Conservation (phyloP, 2,888 invertebrate genomes). For the Mythimna impura region DNA sequence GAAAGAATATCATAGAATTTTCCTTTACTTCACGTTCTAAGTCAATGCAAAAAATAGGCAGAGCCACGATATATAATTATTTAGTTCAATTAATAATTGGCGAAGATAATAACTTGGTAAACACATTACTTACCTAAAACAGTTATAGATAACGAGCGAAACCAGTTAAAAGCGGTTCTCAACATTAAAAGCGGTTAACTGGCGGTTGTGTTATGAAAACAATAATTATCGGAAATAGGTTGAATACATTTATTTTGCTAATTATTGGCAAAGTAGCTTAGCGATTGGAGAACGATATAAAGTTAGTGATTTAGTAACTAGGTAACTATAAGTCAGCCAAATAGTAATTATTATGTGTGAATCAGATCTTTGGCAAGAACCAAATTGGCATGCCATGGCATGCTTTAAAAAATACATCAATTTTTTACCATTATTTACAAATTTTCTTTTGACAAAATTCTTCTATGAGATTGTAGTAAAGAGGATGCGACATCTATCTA, state of each 20-base stretch:
- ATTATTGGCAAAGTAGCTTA: slow-evolving; percentile 36
- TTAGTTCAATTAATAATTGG: slow-evolving; percentile 33
- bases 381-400: neutral
- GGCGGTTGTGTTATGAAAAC: slow-evolving; percentile 59
- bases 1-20: neutral
- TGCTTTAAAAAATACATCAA: too few relatives aligned
- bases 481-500: too few relatives aligned
- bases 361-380: too few relatives aligned
- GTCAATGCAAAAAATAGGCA: neutral
- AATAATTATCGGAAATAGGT: slow-evolving; percentile 52
- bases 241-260: slow-evolving; percentile 47
- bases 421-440: too few relatives aligned
- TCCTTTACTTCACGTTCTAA: slow-evolving; percentile 15
- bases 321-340: neutral
- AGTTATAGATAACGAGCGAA: slow-evolving; percentile 46
- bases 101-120: slow-evolving; percentile 34
- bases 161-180: slow-evolving; percentile 62
- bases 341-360: too few relatives aligned
- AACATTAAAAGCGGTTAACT: slow-evolving; percentile 44
- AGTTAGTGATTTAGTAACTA: neutral
- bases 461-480: too few relatives aligned
- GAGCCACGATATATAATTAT: neutral
- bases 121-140: slow-evolving; percentile 43
- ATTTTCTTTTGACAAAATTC: too few relatives aligned
- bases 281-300: slow-evolving; percentile 25